Evolutionary conservation across 35 echinoderm and acorn worm genomes (phyloP).

Genomic region (Lytechinus pictus): DNA sequence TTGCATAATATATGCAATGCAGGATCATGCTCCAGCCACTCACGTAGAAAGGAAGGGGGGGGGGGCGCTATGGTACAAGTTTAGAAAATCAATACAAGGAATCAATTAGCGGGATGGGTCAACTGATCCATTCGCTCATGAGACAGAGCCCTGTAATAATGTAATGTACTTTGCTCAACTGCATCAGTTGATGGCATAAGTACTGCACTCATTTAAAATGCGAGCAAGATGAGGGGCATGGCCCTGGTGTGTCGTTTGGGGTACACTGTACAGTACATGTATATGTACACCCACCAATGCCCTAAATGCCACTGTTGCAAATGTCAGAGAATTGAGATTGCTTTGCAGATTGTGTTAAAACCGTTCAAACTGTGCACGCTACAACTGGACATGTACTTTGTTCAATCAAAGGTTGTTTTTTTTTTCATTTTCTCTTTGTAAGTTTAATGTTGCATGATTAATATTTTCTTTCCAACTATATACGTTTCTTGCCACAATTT

Average conservation of each 20-base stretch:
- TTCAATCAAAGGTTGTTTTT: background rate
- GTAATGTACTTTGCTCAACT: background rate
- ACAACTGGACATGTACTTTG: background rate
- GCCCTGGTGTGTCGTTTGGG: background rate
- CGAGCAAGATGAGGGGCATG: background rate
- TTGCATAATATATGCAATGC: background rate
- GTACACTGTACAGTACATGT: background rate
- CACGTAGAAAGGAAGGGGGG: background rate
- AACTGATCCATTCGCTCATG: background rate
- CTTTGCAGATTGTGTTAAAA: background rate
- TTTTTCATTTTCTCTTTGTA: background rate
- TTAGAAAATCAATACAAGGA: conserved; percentile 4
- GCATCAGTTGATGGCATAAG: background rate
- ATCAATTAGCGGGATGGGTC: background rate
- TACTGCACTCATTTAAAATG: background rate
- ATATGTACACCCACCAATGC: background rate
- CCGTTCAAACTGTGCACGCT: background rate
- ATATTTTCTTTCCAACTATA: too few relatives aligned
- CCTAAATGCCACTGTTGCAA: background rate
- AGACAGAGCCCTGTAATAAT: background rate
- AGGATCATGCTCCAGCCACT: background rate
- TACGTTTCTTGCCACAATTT: too few relatives aligned
- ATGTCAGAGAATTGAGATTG: background rate
- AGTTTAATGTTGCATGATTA: background rate
- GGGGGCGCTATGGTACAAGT: background rate